Evolutionary conservation across 1,140 invertebrate species (phyloP), one percentile per base, ranked within the genome.

Genomic region (Dryas iulia): DNA sequence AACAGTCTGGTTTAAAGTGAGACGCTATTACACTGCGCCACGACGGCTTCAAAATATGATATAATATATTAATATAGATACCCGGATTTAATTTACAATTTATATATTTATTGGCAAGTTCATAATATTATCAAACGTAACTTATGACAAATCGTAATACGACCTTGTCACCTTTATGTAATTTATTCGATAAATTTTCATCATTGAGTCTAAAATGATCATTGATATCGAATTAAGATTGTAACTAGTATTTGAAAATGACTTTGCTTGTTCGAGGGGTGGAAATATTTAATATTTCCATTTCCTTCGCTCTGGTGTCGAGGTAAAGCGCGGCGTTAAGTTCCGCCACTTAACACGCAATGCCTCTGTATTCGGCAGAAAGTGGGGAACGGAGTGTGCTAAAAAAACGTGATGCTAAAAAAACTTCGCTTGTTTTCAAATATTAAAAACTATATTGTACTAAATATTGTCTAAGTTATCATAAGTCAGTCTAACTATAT

Each of bases 131-230:
- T 47, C 39, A 3, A 10, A 47, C 39, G 39, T 47, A 60, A 35
- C 39, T 39, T 33, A 54, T 67, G 33, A 61, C 18, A 39, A 25
- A 59, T 30, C 39, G 24, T 58, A 21, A 53, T 31, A 18, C 21
- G 28, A 60, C 65, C 65, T 67, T 67, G 65, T 67, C 65, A 67
- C 58, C 28, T 60, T 10, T 52, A 18, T 47, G 33, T 53, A 67
- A 60, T 60, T 67, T 60, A 67, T 60, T 33, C 52, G 12, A 60
- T 61, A 47, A 21, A 8, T 47, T 47, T 10, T n/a, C 3, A 47
- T 47, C 39, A 6, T 47, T 47, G 39, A 18, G 21, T 47, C 39
- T 47, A 47, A 47, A 53, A 53, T 63, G 25, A 47, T 30, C 47
- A 62, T 69, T 58, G 31, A 59, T 62, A 63, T 12, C 12, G 18